Conservation (phyloP, 2,888 invertebrate genomes). For the Osmoderma eremita region DNA sequence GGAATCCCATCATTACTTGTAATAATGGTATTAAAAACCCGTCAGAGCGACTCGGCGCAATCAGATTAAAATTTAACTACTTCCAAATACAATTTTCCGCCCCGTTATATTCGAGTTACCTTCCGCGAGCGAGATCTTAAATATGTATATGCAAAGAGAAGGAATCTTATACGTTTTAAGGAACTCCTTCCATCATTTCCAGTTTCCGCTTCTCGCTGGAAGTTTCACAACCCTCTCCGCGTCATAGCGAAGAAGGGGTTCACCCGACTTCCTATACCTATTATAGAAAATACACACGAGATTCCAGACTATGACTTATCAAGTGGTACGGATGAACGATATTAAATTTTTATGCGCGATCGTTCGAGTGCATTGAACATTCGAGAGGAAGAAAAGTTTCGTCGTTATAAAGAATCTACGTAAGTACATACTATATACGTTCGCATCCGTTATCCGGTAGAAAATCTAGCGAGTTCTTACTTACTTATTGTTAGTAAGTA, state of each 20-base stretch:
- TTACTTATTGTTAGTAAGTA: too few relatives aligned
- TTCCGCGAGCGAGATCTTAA: constrained; percentile 5
- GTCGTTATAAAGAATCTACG: not conserved
- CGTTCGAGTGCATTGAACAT: constrained; percentile 10
- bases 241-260: not conserved
- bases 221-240: not conserved
- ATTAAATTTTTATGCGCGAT: constrained; percentile 25
- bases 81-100: constrained; percentile 19
- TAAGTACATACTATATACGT: too few relatives aligned
- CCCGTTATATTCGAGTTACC: constrained; percentile 17
- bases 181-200: not conserved
- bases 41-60: not conserved
- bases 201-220: not conserved
- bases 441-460: too few relatives aligned
- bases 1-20: too few relatives aligned
- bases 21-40: too few relatives aligned
- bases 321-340: constrained; percentile 22
- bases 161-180: constrained; percentile 8
- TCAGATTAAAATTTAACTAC: constrained; percentile 25
- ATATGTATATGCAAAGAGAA: not conserved
- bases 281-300: constrained; percentile 1
- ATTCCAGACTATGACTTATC: constrained; percentile 13
- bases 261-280: not conserved
- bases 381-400: constrained; percentile 11
- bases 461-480: too few relatives aligned